Evolutionary conservation across 2,797 vertebrate species (phyloP), one percentile per base, ranked within the genome.

Genomic region (Mallotus villosus): DNA sequence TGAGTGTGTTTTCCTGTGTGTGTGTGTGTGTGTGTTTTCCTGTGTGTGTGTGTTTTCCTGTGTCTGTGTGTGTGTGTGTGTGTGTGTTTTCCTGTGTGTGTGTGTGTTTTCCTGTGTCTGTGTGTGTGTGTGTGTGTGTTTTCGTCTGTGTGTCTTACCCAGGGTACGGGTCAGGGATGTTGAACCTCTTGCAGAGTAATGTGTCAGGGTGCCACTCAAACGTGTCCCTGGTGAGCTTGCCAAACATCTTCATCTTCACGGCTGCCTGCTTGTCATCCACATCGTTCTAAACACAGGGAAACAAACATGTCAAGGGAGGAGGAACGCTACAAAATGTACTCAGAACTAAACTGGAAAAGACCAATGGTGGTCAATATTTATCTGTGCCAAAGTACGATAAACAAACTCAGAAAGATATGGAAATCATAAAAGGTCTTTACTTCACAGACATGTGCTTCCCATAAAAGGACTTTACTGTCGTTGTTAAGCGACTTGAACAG

Each of bases 241-340:
- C 97, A 71, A 99, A 99, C 96, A 97, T 95, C 91, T 97, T 99
- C 96, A 99, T 96, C 66, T 92, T 94, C 49, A 96, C 95, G 1
- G 97, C 97, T 0, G 93, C 89, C 74, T 95, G 91, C 74, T 97
- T 96, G 81, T 97, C 95, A 27, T 89, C 86, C 17, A 87, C 9
- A 11, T 63, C 61, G 32, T 91, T 92, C 97, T 99, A 86, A 59
- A 58, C 62, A 76, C n/a, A 60, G 55, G 16, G 63, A 69, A n/a
- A 59, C 37, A 70, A 17, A 1, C 21, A 70, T 4, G 27, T 29
- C 2, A 66, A 51, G 17, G n/a, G 55, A n/a, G 16, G 25, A 32
- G 46, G 1, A 49, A 24, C 5, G 41, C 11, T 46, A 12, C 41
- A 12, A 32, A 5, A 70, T 6, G 41, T 59, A 71, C 68, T 37